Conservation (phyloP, 2,888 invertebrate species). For the Dryococelus australis region DNA sequence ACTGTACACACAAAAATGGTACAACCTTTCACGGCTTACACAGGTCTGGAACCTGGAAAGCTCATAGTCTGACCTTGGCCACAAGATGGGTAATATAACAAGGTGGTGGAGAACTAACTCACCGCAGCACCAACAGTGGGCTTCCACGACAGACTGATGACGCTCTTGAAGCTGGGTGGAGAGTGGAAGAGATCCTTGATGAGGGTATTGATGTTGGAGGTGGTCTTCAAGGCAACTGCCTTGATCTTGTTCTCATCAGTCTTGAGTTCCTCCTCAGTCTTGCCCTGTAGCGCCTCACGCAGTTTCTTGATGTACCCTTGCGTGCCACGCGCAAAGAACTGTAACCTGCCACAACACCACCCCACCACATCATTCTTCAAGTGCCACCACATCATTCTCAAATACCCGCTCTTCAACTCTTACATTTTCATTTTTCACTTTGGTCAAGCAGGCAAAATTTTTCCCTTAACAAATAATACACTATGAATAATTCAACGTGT, state of each 20-base stretch:
- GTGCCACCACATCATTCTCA: background rate
- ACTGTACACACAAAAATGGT: too few relatives aligned
- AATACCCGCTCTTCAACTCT: too few relatives aligned
- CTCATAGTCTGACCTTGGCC: too few relatives aligned
- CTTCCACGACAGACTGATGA: slow-evolving; percentile 80
- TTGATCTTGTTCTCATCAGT: slow-evolving; percentile 81
- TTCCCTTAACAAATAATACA: too few relatives aligned
- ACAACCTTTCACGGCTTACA: too few relatives aligned
- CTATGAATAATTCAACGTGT: too few relatives aligned
- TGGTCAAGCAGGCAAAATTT: too few relatives aligned
- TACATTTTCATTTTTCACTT: too few relatives aligned
- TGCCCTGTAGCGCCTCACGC: slow-evolving; percentile 70
- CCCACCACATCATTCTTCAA: background rate
- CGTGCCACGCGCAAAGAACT: slow-evolving; percentile 91
- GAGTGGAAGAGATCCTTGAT: slow-evolving; percentile 94
- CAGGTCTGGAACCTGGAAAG: too few relatives aligned
- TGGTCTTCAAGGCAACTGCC: slow-evolving; percentile 84
- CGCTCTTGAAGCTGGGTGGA: slow-evolving; percentile 90
- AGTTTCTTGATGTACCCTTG: slow-evolving; percentile 84
- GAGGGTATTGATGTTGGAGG: slow-evolving; percentile 89
- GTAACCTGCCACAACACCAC: slow-evolving; percentile 66
- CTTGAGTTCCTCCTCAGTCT: slow-evolving; percentile 75
- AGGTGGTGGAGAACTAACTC: background rate
- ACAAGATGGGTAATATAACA: too few relatives aligned
- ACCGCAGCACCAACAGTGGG: slow-evolving; percentile 51